These are phyloP conservation scores for Mirounga angustirostris DNA, from an alignment of 2,113 vertebrate genomes.

Conservation along the genomic window DNA sequence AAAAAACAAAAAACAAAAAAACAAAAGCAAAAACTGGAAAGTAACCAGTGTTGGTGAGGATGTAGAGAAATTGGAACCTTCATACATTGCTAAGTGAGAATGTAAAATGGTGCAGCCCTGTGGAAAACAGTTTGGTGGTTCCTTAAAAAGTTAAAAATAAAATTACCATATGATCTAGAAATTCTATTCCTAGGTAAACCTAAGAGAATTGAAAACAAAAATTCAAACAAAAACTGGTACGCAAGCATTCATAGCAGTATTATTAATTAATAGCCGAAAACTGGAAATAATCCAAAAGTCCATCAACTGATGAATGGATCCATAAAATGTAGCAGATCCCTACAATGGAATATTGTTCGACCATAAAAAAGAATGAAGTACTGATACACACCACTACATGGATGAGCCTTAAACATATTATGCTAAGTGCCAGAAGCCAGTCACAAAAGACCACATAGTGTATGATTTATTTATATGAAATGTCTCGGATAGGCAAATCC, in stretches of 20 bases:
- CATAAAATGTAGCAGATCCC: neutral
- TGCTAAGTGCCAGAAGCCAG: neutral
- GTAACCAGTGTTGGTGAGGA: neutral
- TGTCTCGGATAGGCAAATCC: neutral
- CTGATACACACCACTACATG: neutral
- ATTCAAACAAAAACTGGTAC: neutral
- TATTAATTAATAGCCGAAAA: neutral
- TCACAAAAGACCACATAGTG: neutral
- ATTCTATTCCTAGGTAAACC: slow-evolving; percentile 18
- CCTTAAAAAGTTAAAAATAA: neutral
- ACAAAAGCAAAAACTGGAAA: neutral
- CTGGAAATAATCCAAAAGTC: neutral
- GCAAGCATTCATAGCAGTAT: neutral
- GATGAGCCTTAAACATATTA: neutral
- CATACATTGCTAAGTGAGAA: neutral
- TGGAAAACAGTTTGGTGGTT: neutral
- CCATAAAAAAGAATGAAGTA: neutral
- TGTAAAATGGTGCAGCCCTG: neutral
- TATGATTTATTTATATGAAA: neutral
- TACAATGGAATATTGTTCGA: neutral
- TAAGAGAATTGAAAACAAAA: neutral
- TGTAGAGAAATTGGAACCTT: neutral
- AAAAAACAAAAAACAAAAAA: neutral
- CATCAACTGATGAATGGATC: neutral
- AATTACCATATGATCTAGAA: neutral